Evolutionary conservation across 2,113 vertebrate genomes (phyloP).

Genomic region (Callithrix jacchus): DNA sequence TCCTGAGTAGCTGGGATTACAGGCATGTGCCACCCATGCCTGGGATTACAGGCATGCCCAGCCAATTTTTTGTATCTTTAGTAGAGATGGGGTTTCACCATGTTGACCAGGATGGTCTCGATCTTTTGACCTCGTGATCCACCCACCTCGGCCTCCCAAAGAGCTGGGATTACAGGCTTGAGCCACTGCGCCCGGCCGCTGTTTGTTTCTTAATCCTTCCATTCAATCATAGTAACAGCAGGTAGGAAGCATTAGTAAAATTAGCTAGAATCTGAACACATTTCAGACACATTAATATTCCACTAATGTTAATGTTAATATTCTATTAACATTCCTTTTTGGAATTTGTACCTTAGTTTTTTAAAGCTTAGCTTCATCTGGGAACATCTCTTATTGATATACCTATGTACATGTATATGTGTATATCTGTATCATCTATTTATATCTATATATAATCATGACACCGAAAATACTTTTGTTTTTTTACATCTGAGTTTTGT

Average conservation of each 20-base stretch:
- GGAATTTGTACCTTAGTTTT: background rate
- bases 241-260: background rate
- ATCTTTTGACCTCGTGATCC: too few species aligned
- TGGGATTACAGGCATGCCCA: too few species aligned
- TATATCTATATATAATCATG: background rate
- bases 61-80: too few species aligned
- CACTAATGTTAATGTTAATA: too few species aligned
- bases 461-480: background rate
- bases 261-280: background rate
- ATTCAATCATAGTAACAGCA: background rate
- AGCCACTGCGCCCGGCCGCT: too few species aligned
- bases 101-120: too few species aligned
- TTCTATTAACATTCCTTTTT: background rate
- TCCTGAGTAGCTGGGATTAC: too few species aligned
- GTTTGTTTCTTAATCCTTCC: background rate
- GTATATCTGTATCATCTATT: background rate
- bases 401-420: background rate
- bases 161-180: too few species aligned
- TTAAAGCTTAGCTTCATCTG: background rate
- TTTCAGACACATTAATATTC: background rate
- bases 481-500: background rate
- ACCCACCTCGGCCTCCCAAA: too few species aligned
- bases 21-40: too few species aligned
- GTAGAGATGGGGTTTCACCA: too few species aligned
- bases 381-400: background rate